phyloP scores from a whole-genome alignment of 2,797 vertebrate species.

The Simalia tracyae region DNA sequence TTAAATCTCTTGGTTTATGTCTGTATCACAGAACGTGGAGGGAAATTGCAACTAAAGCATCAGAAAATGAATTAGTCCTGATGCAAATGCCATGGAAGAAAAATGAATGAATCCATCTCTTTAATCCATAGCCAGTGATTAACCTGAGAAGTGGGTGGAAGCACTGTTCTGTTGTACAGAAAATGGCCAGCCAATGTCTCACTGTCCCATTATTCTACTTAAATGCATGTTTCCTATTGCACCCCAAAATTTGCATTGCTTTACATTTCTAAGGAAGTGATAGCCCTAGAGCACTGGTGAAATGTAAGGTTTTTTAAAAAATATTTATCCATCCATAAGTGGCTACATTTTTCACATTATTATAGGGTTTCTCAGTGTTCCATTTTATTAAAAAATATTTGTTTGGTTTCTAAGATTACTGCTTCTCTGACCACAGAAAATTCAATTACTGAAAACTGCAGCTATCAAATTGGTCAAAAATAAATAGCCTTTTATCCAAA shows the following conservation, averaged over 20 bases:
- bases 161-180: slow-evolving; percentile 17
- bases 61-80: not conserved
- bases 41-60: not conserved
- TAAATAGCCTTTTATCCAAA: slow-evolving; percentile 83
- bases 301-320: slow-evolving; percentile 80
- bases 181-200: not conserved
- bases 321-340: slow-evolving; percentile 83
- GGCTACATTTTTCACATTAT: slow-evolving; percentile 84
- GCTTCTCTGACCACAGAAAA: slow-evolving; percentile 81
- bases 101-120: not conserved
- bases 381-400: slow-evolving; percentile 86
- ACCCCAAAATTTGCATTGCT: slow-evolving; percentile 61
- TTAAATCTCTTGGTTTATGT: not conserved
- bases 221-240: slow-evolving; percentile 26
- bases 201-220: slow-evolving; percentile 52
- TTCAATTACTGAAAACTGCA: slow-evolving; percentile 82
- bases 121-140: not conserved
- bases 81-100: not conserved
- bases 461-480: slow-evolving; percentile 85
- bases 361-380: slow-evolving; percentile 82
- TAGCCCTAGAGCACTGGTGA: slow-evolving; percentile 76
- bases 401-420: slow-evolving; percentile 84
- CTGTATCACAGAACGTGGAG: not conserved
- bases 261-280: slow-evolving; percentile 71
- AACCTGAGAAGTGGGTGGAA: not conserved